phyloP scores from a whole-genome alignment of 2,113 vertebrate species.

The Gymnorhina tibicen region DNA sequence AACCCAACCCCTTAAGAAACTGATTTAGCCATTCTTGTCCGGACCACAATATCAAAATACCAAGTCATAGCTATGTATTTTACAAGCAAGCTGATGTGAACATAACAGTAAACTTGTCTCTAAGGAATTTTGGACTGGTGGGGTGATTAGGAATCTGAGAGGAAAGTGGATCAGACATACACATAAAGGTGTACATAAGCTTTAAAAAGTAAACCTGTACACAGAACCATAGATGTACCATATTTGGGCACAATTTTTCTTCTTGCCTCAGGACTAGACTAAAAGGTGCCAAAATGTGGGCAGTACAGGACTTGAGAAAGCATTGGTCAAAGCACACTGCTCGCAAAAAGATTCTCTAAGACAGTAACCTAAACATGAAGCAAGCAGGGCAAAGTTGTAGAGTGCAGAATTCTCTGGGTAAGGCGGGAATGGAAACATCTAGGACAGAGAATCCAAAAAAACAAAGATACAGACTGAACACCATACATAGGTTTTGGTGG shows the following conservation, averaged over 20 bases:
- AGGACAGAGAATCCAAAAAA: neutral
- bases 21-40: neutral
- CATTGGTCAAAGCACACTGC: neutral
- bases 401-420: neutral
- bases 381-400: neutral
- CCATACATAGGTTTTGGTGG: neutral
- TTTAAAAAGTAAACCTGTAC: neutral
- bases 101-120: neutral
- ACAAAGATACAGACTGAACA: neutral
- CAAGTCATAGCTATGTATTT: neutral
- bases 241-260: neutral
- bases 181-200: neutral
- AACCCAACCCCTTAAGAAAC: neutral
- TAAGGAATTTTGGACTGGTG: neutral
- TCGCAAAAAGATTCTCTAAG: neutral
- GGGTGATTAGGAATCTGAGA: neutral
- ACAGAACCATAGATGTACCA: neutral
- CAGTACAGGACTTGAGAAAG: neutral
- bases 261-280: neutral
- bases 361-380: neutral
- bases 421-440: neutral
- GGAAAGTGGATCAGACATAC: neutral
- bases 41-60: neutral
- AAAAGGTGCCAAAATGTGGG: neutral
- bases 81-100: neutral